Evolutionary conservation across 2,113 vertebrate genomes (phyloP).

Genomic region (Nestor notabilis): DNA sequence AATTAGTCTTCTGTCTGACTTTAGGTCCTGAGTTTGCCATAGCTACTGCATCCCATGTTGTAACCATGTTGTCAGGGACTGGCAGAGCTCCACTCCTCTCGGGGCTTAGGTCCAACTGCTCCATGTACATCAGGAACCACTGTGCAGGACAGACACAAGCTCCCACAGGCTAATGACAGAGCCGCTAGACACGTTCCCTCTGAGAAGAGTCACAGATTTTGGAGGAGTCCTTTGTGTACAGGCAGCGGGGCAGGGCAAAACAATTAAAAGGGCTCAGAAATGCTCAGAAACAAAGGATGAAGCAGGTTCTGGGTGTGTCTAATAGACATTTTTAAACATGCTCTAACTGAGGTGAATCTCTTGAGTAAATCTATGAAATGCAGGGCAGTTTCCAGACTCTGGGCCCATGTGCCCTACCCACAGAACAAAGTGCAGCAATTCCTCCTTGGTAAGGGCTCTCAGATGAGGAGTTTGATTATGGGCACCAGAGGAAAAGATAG

Average conservation of each 20-base stretch:
- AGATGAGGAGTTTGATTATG: accelerated
- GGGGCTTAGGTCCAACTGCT: neutral
- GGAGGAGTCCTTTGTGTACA: neutral
- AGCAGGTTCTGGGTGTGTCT: neutral
- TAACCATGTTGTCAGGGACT: accelerated
- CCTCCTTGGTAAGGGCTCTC: neutral
- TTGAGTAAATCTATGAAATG: neutral
- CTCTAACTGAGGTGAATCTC: neutral
- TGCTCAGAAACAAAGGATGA: neutral
- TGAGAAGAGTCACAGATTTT: neutral
- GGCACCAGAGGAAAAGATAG: neutral
- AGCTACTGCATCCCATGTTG: neutral
- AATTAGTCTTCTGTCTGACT: neutral
- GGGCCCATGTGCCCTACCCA: neutral
- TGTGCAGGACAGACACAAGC: neutral
- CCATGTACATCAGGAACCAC: accelerated
- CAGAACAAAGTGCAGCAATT: neutral
- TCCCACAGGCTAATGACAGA: neutral
- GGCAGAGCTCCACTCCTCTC: neutral
- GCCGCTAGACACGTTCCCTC: neutral
- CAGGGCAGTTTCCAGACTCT: neutral
- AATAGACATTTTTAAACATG: neutral
- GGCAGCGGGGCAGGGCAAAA: neutral
- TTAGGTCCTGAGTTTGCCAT: neutral
- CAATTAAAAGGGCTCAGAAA: neutral